Evolutionary conservation across 2,888 invertebrate genomes (phyloP), one percentile per base, ranked within the genome.

Genomic region (Cotesia congregata): DNA sequence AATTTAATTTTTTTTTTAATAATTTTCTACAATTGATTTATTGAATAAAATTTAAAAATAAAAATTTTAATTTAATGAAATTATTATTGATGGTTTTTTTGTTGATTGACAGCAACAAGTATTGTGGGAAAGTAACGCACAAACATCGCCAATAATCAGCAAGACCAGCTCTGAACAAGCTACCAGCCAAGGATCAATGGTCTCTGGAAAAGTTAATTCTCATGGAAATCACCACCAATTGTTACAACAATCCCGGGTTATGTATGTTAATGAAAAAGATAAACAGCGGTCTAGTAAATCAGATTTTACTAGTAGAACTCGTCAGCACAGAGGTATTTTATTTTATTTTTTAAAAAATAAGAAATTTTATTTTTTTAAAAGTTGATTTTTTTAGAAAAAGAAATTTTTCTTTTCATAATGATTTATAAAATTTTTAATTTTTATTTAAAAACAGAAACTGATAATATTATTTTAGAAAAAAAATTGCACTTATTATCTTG

Each of bases 91-190:
- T 30, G 30, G 30, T 30, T 30, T 30, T 30, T 30, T 30, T 30
- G 0, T 30, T 30, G 0, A 30, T 30, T 30, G 3, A 38, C 60
- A 89, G 88, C 88, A 88, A 85, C 88, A 89, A 84, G 83, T 85
- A n/a, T 72, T 88, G 12, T 86, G 88, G 86, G 89, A 88, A 70
- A 77, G 77, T 65, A 87, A 86, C 68, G 79, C 84, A 0, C 88
- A 88, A 78, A 83, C 83, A 67, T 89, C 88, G 0, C 88, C 88
- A 0, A 84, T 87, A 60, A 80, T 87, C 76, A 89, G 88, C 73
- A 89, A 89, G 84, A 86, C 83, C 40, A 89, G 88, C 78, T 89
- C 89, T 3, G 88, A 87, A 20, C 88, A 88, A 77, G 88, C 86
- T 6, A 85, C 85, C 0, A 88, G 89, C 78, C 88, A 88, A 78